Conservation (phyloP, 37 sponge, comb jelly and placozoan genomes). For the Axinella damicornis region DNA sequence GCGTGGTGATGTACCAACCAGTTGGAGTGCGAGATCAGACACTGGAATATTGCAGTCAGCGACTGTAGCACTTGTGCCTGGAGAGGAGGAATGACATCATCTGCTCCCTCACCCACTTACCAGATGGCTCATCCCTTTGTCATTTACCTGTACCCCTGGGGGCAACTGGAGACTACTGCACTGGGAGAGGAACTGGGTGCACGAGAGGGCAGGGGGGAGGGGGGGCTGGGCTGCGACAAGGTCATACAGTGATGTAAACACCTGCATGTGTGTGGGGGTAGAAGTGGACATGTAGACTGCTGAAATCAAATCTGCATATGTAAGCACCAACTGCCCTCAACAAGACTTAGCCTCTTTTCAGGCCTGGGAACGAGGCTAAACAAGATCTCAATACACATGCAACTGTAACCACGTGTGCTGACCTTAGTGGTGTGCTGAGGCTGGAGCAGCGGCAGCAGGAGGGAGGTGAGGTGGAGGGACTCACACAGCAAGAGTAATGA, state of each 20-base stretch:
- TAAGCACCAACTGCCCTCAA: too few species aligned
- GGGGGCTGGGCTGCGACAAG: background rate
- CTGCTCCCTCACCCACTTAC: too few species aligned
- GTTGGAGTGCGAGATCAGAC: conserved; percentile 10
- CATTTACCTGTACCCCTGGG: background rate
- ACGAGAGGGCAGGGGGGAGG: background rate
- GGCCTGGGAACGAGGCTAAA: too few species aligned
- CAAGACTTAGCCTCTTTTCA: too few species aligned
- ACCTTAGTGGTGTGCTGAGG: background rate
- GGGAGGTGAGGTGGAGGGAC: background rate
- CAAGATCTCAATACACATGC: too few species aligned
- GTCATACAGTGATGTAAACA: background rate
- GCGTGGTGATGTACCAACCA: conserved; percentile 41
- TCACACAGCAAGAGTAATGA: background rate
- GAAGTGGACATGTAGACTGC: too few species aligned
- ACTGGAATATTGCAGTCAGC: background rate
- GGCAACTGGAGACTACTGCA: background rate
- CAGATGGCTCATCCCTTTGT: too few species aligned
- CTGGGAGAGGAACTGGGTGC: background rate
- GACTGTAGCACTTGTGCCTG: background rate
- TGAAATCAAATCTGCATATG: too few species aligned
- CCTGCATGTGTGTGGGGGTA: conserved; percentile 1
- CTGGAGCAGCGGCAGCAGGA: background rate
- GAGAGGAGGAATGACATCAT: background rate
- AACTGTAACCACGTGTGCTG: background rate